Conservation (phyloP, 2,888 invertebrate genomes). For the Leptinotarsa haldemani region DNA sequence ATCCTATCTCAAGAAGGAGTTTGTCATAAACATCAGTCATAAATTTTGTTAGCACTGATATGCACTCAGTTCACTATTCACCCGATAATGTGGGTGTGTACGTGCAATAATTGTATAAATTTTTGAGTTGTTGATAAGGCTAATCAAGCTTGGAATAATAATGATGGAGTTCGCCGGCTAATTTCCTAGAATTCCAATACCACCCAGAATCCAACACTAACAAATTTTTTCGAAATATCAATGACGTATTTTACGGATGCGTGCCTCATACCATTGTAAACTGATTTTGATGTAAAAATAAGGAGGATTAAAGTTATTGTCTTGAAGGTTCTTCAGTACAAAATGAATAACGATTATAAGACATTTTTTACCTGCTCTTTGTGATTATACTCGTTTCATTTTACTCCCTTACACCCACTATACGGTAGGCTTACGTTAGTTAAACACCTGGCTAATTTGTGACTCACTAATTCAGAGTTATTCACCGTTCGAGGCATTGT, state of each 20-base stretch:
- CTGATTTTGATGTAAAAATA: background rate
- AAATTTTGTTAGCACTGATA: too few relatives aligned
- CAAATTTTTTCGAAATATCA: background rate
- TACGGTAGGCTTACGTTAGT: slow-evolving; percentile 53
- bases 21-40: too few relatives aligned
- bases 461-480: slow-evolving; percentile 46
- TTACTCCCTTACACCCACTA: slow-evolving; percentile 55
- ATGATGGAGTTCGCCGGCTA: too few relatives aligned
- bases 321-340: slow-evolving; percentile 13
- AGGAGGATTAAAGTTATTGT: slow-evolving; percentile 17
- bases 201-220: too few relatives aligned
- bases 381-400: slow-evolving; percentile 38
- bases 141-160: too few relatives aligned
- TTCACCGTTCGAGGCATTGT: slow-evolving; percentile 26
- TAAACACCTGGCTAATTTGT: slow-evolving; percentile 62
- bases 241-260: background rate
- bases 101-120: too few relatives aligned
- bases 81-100: too few relatives aligned
- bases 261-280: background rate
- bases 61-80: too few relatives aligned
- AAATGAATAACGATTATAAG: slow-evolving; percentile 32
- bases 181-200: too few relatives aligned
- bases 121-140: too few relatives aligned
- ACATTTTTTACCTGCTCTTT: slow-evolving; percentile 48
- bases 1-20: too few relatives aligned